Evolutionary conservation across 2,888 invertebrate species (phyloP), one percentile per base, ranked within the genome.

Genomic region (Thysanoteuthis rhombus): DNA sequence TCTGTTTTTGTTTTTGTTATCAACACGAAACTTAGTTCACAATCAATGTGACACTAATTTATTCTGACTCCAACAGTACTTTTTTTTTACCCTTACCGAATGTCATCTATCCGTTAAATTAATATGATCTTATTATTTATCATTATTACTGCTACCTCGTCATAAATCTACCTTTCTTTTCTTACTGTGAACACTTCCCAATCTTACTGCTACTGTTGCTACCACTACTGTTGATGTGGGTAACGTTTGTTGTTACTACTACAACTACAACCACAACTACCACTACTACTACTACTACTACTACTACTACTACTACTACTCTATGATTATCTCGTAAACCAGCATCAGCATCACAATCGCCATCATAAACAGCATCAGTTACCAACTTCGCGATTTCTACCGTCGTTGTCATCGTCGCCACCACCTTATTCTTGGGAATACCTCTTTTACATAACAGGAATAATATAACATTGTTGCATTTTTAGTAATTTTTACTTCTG

Each of bases 371-470:
- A 45, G 32, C n/a, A 39, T 92, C 92, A 42, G 28, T 92, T 45
- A 91, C 75, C 58, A 75, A 92, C 47, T 93, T 47, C 92, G 12
- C 89, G 89, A 93, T 28, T 92, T 36, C 89, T 40, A 92, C 92
- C 89, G 89, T 93, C 89, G 92, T 36, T 47, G 52, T 52, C 92
- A 25, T n/a, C 90, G 36, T 39, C 42, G n/a, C 75, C 75, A 75
- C 75, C 75, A 75, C 75, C n/a, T 75, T n/a, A 32, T n/a, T n/a
- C 8, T n/a, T 36, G 75, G 75, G 10, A 58, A 89, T 90, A 75
- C 92, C n/a, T 36, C n/a, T 36, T 42, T 28, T 39, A 2, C 16
- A 52, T 52, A 75, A 36, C 12, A 16, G 75, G 75, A 75, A 75
- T 36, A 16, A 8, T 75, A 75, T 75, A 36, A 16, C 16, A 1